Evolutionary conservation across 2,113 vertebrate species (phyloP), one percentile per base, ranked within the genome.

Genomic region (Pygathrix nemaeus): DNA sequence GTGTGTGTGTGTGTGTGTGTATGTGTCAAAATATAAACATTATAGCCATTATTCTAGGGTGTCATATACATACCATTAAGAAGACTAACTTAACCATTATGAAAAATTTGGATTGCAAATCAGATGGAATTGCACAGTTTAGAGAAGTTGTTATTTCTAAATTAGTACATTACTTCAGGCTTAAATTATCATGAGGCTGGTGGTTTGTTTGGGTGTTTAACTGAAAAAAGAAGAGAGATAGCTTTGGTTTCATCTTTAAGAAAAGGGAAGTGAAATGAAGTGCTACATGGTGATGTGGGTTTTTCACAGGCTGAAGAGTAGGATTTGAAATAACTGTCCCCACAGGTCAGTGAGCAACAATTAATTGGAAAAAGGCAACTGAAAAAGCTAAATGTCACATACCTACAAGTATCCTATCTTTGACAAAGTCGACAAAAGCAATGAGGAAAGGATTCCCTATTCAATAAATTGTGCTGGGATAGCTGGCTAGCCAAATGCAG

Each of bases 141-240:
- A 94, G 73, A 92, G 73, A 96, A 88, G 80, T 95, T 87, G 38
- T 94, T 97, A 95, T 93, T 96, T 95, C 90, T 92, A 96, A 84
- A 94, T 95, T 85, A 79, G 43, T 81, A 50, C 20, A 17, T 91
- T 91, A 94, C 32, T 86, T 66, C 61, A 87, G 14, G 80, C 75
- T 94, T 93, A 93, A 94, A 95, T 92, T 94, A 75, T 78, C 59
- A 59, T 86, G 94, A 93, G 75, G 14, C 35, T 82, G 9, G 50
- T 90, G 40, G 25, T 95, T 70, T 93, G 43, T 68, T 85, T 94
- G 40, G 55, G 40, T 92, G 35, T 86, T 52, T 85, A 75, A 72
- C 8, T 72, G 57, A 90, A 57, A 82, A 45, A 66, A 84, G 21
- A 80, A 75, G 38, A 79, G 30, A 30, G 68, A 18, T 50, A 64